These are phyloP conservation scores for Corvus moneduloides DNA, from an alignment of 2,113 vertebrate species.

Conservation along the genomic window DNA sequence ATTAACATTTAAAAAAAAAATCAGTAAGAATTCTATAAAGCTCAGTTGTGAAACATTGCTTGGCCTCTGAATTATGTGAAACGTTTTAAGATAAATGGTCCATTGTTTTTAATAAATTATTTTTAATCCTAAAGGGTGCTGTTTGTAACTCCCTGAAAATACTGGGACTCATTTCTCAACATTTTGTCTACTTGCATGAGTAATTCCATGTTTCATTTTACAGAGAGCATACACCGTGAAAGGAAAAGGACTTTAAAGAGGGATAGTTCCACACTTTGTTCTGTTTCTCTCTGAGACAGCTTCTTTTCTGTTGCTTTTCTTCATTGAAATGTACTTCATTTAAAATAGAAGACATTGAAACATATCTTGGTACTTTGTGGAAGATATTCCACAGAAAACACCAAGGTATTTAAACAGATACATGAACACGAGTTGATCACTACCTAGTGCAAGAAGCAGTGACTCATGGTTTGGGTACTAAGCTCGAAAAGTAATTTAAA, in stretches of 20 bases:
- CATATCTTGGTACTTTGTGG: not conserved
- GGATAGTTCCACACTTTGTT: not conserved
- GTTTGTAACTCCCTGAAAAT: not conserved
- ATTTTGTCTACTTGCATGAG: not conserved
- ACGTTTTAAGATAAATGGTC: not conserved
- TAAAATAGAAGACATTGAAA: not conserved
- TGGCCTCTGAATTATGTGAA: not conserved
- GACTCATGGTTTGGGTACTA: not conserved
- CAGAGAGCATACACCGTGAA: not conserved
- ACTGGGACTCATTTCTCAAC: not conserved
- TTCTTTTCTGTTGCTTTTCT: not conserved
- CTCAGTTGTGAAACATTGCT: not conserved
- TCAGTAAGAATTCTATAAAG: not conserved
- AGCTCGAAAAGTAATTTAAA: not conserved
- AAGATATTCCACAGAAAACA: not conserved
- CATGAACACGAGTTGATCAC: not conserved
- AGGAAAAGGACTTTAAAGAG: not conserved
- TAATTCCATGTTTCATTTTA: not conserved
- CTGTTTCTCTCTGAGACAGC: rapidly evolving
- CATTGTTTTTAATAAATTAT: not conserved
- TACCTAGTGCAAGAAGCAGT: not conserved
- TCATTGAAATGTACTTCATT: not conserved
- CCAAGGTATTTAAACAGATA: not conserved
- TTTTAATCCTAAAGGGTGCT: not conserved
- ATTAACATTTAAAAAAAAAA: not conserved